Evolutionary conservation across 2,113 vertebrate genomes (phyloP).

Genomic region (Panurus biarmicus): DNA sequence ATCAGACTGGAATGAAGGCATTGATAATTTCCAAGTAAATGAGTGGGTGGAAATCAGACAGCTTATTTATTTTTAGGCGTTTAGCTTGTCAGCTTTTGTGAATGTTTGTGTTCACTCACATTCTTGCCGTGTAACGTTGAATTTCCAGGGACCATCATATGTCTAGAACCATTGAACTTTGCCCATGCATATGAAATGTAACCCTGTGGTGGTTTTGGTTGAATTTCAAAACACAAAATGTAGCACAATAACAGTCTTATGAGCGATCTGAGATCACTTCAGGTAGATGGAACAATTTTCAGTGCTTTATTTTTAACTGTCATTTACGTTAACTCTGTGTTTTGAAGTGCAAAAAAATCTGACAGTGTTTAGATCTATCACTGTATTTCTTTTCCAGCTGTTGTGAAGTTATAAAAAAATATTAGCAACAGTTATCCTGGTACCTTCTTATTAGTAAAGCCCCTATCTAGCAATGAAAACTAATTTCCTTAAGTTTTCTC

Average conservation of each 20-base stretch:
- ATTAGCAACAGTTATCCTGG: not conserved
- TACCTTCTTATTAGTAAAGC: not conserved
- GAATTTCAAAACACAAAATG: conserved; percentile 29
- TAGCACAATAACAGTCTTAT: conserved; percentile 17
- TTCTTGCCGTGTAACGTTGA: conserved; percentile 42
- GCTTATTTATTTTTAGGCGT: conserved; percentile 6
- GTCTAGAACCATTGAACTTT: conserved; percentile 50
- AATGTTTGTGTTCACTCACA: conserved; percentile 41
- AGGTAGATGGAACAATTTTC: conserved; percentile 21
- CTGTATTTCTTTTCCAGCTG: not conserved
- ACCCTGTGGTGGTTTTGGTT: conserved; percentile 60
- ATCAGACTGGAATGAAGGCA: not conserved
- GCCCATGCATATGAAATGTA: conserved; percentile 30
- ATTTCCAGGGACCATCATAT: conserved; percentile 46
- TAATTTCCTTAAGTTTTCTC: not conserved
- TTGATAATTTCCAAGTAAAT: conserved; percentile 43
- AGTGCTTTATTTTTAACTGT: not conserved
- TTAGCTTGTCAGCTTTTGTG: conserved; percentile 39
- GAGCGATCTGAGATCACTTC: not conserved
- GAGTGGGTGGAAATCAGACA: conserved; percentile 28
- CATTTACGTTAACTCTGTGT: not conserved
- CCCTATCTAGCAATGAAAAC: not conserved
- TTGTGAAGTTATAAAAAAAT: not conserved
- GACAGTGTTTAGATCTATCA: not conserved
- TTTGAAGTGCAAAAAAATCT: not conserved